Base-by-base conservation (phyloP, 2,797 vertebrate genomes). In the Semaprochilodus insignis region DNA sequence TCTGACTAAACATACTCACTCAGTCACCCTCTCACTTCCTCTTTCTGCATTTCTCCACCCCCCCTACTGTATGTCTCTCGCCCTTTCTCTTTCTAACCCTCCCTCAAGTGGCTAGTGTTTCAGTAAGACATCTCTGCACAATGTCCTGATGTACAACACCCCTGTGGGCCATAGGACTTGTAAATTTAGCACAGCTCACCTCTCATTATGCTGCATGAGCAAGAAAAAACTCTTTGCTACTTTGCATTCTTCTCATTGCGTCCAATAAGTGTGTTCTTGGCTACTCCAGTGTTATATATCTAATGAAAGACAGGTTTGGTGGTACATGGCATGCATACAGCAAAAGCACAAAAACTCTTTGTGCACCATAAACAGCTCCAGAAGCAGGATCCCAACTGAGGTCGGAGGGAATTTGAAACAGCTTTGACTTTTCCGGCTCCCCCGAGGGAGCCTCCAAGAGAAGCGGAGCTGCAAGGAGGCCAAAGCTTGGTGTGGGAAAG, bases 351-450 rank as follows among this genome's bases (percentile, higher is more conserved):
- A 90, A 88, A 88, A 88, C 44, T 3, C 25, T 88, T 90, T 93
- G 89, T 81, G 81, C 90, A 85, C 78, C 81, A 82, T 90, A 93
- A 95, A 93, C 89, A 91, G 87, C 89, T 94, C 91, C 92, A 93
- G 92, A 87, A 87, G 87, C 85, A 81, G 87, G 86, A 87, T 87
- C 77, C 85, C 88, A 73, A 82, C 78, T 85, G 85, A 82, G 89
- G 84, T 81, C 34, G n/a, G 80, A 88, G 90, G 90, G 90, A 92
- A 93, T 94, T 81, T 59, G 57, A 93, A 94, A 88, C 91, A 94
- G 91, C 73, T 87, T 84, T 90, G 60, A 69, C 77, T 86, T 85
- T 86, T 85, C 80, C 78, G 87, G 78, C 85, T 86, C 75, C 60
- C 82, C 72, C 81, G 69, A 77, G 62, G 81, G 81, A 89, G 85